Percentiles rank a stretch among this genome's conserved stretches.
Conservation (phyloP, 2,888 invertebrate genomes). For the Synergus itoensis region DNA sequence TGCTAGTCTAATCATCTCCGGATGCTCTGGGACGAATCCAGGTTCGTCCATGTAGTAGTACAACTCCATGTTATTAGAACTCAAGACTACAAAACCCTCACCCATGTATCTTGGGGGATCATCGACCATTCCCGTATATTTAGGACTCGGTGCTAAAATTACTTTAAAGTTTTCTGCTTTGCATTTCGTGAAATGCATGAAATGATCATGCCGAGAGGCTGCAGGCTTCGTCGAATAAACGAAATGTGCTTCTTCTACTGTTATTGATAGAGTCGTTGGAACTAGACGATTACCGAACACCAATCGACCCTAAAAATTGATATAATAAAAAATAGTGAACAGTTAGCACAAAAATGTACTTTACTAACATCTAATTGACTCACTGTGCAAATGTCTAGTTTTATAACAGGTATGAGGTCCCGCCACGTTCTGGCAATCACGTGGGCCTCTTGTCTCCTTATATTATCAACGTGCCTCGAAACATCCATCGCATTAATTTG, state of each 20-base stretch:
- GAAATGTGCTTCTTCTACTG: conserved; percentile 95
- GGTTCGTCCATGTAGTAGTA: conserved; percentile 99
- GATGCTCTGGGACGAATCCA: conserved; percentile 94
- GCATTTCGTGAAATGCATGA: conserved; percentile 97
- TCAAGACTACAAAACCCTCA: conserved; percentile 98
- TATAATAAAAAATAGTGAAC: background rate
- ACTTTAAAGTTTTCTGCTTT: conserved; percentile 97
- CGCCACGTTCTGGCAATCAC: conserved; percentile 95
- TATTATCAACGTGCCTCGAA: conserved; percentile 73
- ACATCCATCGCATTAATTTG: conserved; percentile 74
- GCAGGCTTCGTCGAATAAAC: conserved; percentile 97
- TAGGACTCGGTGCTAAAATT: conserved; percentile 96
- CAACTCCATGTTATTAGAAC: conserved; percentile 95
- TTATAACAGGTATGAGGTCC: conserved; percentile 97
- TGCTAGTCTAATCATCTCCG: conserved; percentile 91
- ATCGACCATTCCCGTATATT: conserved; percentile 94
- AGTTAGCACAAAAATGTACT: background rate
- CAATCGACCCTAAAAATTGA: conserved; percentile 85
- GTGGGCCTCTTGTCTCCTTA: conserved; percentile 84
- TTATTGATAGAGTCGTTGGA: conserved; percentile 94
- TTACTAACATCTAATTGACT: conserved; percentile 67
- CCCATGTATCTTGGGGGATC: conserved; percentile 99
- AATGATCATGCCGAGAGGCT: conserved; percentile 93
- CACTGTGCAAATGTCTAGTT: conserved; percentile 93
- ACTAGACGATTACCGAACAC: conserved; percentile 97